Evolutionary conservation across 2,888 invertebrate genomes (phyloP).

Genomic region (Apamea sordens): DNA sequence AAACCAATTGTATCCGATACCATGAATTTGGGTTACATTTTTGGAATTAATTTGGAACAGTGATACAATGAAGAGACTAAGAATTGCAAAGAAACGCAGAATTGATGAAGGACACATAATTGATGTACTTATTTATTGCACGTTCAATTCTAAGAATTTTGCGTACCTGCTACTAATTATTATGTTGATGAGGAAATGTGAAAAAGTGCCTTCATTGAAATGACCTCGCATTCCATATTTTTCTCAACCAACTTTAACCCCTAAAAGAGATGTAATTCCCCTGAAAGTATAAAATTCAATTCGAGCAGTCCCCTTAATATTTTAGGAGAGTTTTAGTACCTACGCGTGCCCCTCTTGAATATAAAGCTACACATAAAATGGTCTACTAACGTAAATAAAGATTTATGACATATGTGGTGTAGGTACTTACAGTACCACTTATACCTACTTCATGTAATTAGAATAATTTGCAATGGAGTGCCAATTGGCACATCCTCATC

Average conservation of each 20-base stretch:
- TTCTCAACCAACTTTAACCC: constrained; percentile 1
- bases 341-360: constrained; percentile 32
- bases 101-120: not conserved
- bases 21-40: not conserved
- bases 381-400: constrained; percentile 44
- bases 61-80: not conserved
- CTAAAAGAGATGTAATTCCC: constrained; percentile 19
- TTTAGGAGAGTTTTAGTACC: constrained; percentile 52
- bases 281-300: constrained; percentile 54
- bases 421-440: constrained; percentile 2
- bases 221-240: constrained; percentile 10
- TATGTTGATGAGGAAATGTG: not conserved
- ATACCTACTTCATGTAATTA: constrained; percentile 14
- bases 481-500: constrained; percentile 2
- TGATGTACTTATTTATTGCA: not conserved
- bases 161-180: not conserved
- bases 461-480: constrained; percentile 13
- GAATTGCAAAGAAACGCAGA: not conserved
- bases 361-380: constrained; percentile 48
- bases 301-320: constrained; percentile 39
- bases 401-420: constrained; percentile 36
- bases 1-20: constrained; percentile 1
- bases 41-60: constrained; percentile 6
- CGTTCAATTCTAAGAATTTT: not conserved
- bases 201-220: constrained; percentile 3